Base-by-base conservation (phyloP, 2,797 vertebrate genomes). In the Buceros bicornis region DNA sequence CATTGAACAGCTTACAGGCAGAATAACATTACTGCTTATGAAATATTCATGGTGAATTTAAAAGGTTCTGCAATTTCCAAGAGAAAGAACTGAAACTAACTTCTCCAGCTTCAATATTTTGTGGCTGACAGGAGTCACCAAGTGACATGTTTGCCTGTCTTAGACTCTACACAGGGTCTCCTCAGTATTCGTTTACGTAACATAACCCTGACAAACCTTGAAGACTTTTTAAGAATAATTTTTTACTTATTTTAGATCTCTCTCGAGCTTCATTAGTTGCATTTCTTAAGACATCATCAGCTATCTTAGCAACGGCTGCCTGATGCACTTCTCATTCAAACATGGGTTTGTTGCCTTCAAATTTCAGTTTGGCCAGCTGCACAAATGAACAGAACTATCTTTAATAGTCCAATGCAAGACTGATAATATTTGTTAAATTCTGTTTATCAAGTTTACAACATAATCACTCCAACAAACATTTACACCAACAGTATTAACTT, bases 321-420 rank as follows among this genome's bases (percentile, higher is more conserved):
- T 58, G 45, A 65, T 43, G 26, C 40, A 40, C 3, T 67, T 67
- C 58, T 72, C 62, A 35, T 70, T 66, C 45, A 61, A 6, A 53
- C 7, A 33, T 1, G 5, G 6, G 6, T 37, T 60, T 78, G 40
- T 0, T 29, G 22, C 18, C 18, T 69, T 69, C 0, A 0, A 56
- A 82, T 80, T 76, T 83, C 9, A 64, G 45, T 81, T 80, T 2
- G 12, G 29, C 14, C 37, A 70, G 29, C 8, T 82, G 82, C n/a
- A 51, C 56, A 91, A 85, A 69, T 12, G 1, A 82, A 53, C 13
- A 37, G 22, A 86, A 69, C 4, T 28, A 72, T 45, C 22, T 79
- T 76, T 47, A 60, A 43, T 17, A 89, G 66, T 24, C 8, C 31
- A 60, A 11, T 25, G 37, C 10, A 87, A 16, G 33, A 54, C 5